phyloP scores from a whole-genome alignment of 2,888 invertebrate genomes.

The Scrobipalpa costella region DNA sequence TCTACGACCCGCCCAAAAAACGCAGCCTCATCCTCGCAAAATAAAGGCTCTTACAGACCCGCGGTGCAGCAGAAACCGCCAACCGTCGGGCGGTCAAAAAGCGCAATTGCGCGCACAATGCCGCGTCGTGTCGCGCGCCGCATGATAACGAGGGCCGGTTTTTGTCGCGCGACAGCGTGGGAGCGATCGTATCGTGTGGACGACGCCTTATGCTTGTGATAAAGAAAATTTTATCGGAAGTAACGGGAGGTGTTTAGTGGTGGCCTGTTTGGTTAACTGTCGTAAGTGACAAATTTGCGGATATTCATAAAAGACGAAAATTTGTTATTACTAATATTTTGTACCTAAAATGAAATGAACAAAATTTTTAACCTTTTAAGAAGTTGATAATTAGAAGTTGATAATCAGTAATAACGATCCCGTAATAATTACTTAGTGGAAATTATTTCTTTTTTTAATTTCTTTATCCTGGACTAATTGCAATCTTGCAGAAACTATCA shows the following conservation, averaged over 20 bases:
- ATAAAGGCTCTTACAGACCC: not conserved
- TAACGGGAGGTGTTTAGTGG: not conserved
- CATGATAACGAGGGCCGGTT: slow-evolving; percentile 69
- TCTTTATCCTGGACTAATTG: not conserved
- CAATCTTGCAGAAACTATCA: not conserved
- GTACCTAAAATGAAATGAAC: no score
- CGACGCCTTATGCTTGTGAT: slow-evolving; percentile 17
- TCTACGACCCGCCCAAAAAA: no score
- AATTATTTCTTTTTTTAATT: not conserved
- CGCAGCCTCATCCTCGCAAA: not conserved
- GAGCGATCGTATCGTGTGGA: slow-evolving; percentile 43
- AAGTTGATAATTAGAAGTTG: no score
- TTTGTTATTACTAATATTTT: no score
- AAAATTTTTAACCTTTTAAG: no score
- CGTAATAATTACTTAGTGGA: not conserved
- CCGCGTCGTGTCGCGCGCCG: slow-evolving; percentile 63
- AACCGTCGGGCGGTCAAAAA: slow-evolving; percentile 38
- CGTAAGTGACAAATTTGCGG: no score
- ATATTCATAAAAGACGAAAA: no score
- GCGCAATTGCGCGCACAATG: slow-evolving; percentile 40
- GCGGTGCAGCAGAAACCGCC: slow-evolving; percentile 38
- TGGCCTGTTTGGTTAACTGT: no score
- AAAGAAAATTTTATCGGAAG: not conserved
- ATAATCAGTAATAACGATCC: no score
- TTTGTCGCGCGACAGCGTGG: slow-evolving; percentile 73